Conservation (phyloP, 2,888 invertebrate species). For the Leucoptera coffeella region DNA sequence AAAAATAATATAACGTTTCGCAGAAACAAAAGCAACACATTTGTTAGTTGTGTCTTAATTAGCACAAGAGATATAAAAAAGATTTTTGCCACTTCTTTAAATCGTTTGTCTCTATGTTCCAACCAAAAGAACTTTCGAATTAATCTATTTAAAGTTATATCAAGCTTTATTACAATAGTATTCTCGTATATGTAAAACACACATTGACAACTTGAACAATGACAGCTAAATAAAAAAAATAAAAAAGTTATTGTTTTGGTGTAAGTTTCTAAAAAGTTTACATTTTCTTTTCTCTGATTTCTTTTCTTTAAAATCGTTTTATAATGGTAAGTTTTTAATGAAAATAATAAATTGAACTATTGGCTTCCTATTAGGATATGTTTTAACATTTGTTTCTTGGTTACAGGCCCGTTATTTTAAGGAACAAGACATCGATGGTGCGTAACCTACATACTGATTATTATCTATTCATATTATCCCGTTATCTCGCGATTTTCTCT, state of each 20-base stretch:
- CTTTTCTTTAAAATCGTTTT: neutral
- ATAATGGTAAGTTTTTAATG: too few relatives aligned
- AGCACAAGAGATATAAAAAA: too few relatives aligned
- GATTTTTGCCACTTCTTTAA: too few relatives aligned
- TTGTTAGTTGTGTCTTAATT: too few relatives aligned
- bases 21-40: too few relatives aligned
- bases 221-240: neutral
- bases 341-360: too few relatives aligned
- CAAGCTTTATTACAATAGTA: neutral
- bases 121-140: too few relatives aligned
- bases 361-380: neutral
- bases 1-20: too few relatives aligned
- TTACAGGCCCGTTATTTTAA: conserved; percentile 87
- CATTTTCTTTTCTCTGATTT: neutral
- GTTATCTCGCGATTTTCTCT: too few relatives aligned
- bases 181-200: neutral
- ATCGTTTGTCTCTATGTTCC: too few relatives aligned
- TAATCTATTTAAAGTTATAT: too few relatives aligned
- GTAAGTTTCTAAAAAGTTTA: neutral
- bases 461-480: conserved; percentile 2
- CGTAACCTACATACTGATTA: too few relatives aligned
- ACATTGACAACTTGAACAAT: neutral
- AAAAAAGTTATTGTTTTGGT: neutral
- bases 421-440: conserved; percentile 93
- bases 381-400: conserved; percentile 5